Percentiles rank a stretch among this genome's conserved stretches.
Evolutionary conservation across 1,140 invertebrate genomes (phyloP).

Genomic region (Lepidostoma basale): DNA sequence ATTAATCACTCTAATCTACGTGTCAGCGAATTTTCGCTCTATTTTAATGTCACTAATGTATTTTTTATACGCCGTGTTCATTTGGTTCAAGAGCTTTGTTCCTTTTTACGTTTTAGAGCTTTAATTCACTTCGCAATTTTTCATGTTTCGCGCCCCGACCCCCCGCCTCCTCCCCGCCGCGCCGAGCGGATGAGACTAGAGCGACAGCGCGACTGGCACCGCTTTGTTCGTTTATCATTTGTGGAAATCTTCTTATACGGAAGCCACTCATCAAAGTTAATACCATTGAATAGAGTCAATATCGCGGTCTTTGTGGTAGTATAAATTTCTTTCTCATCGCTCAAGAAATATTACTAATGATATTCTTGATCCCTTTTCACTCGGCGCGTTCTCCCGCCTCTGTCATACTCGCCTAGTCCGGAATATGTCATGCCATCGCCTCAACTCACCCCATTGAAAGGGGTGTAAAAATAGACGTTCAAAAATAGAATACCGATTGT

Average conservation of each 20-base stretch:
- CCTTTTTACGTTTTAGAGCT: background rate
- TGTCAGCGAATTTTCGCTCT: background rate
- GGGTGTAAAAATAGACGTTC: slow-evolving; percentile 13
- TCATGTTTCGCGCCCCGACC: no score
- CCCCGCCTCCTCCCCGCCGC: background rate
- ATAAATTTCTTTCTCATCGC: background rate
- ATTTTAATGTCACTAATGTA: background rate
- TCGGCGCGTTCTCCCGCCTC: no score
- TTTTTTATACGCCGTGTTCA: background rate
- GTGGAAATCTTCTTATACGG: background rate
- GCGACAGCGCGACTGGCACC: slow-evolving; percentile 10
- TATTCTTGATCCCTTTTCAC: no score
- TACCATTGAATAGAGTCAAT: background rate
- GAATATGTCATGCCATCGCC: background rate
- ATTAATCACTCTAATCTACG: background rate
- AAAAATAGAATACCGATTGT: slow-evolving; percentile 5
- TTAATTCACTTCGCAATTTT: background rate
- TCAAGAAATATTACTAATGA: no score
- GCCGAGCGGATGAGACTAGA: background rate
- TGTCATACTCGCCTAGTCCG: background rate
- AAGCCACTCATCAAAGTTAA: background rate
- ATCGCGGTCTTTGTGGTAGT: background rate
- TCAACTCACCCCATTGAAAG: background rate
- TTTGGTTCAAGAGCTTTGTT: background rate
- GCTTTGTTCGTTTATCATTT: slow-evolving; percentile 17